These are phyloP conservation scores for Delichon dasypus DNA, from an alignment of 2,797 vertebrate genomes.

Conservation along the genomic window DNA sequence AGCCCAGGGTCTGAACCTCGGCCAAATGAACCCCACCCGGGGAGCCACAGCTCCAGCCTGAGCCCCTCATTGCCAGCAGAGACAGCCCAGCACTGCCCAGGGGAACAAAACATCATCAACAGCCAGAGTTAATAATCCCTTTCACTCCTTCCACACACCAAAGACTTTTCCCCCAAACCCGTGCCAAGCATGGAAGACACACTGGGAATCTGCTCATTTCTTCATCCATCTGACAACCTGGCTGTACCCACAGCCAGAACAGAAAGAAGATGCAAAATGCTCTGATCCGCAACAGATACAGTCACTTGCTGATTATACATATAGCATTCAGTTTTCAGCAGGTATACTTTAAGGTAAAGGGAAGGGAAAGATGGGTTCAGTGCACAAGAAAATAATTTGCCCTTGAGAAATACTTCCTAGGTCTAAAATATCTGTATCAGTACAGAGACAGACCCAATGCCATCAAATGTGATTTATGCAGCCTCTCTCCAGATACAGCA, in stretches of 20 bases:
- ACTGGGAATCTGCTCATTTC: neutral
- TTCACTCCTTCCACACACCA: no score
- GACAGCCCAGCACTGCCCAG: no score
- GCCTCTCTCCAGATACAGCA: neutral
- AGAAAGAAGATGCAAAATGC: neutral
- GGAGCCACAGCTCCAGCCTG: no score
- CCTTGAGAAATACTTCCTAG: neutral
- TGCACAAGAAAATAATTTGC: neutral
- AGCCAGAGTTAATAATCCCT: no score
- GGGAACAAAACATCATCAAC: no score
- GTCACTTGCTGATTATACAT: neutral
- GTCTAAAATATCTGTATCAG: neutral
- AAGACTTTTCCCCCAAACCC: neutral
- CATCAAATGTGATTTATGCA: neutral
- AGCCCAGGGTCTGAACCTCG: neutral
- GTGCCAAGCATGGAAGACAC: neutral
- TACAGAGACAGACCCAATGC: neutral
- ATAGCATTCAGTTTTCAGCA: fast-evolving
- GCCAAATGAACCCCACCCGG: neutral
- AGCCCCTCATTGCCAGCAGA: no score
- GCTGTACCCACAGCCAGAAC: neutral
- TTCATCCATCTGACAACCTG: neutral
- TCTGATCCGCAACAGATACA: neutral
- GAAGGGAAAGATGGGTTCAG: neutral
- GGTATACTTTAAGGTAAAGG: neutral